phyloP scores from a whole-genome alignment of 2,113 vertebrate genomes.

The Gnathonemus longibarbis region DNA sequence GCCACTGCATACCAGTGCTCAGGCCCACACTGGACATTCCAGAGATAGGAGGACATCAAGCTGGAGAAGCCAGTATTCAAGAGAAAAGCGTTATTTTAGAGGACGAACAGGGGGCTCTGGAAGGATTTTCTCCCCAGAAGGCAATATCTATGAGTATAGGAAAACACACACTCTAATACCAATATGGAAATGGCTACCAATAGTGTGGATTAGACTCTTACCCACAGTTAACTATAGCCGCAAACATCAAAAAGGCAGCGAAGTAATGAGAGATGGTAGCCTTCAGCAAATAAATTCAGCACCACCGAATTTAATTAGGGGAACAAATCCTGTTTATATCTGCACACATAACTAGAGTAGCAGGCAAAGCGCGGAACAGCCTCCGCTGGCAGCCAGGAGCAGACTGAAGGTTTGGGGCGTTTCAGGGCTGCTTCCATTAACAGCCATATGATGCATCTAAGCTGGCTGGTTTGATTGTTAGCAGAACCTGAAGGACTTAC shows the following conservation, averaged over 20 bases:
- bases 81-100: slow-evolving; percentile 28
- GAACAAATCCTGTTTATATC: background rate
- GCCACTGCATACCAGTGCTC: slow-evolving; percentile 7
- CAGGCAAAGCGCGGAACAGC: background rate
- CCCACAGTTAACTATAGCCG: background rate
- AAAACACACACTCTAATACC: background rate
- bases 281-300: background rate
- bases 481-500: background rate
- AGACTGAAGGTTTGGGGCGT: background rate
- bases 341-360: background rate
- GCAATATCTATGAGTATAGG: background rate
- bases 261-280: background rate
- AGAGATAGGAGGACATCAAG: slow-evolving; percentile 30
- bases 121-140: background rate
- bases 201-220: background rate
- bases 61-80: slow-evolving; percentile 35
- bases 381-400: background rate
- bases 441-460: background rate
- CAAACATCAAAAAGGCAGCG: background rate
- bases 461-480: background rate
- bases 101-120: background rate
- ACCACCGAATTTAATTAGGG: background rate
- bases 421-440: background rate
- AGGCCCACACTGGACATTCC: slow-evolving; percentile 22
- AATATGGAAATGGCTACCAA: background rate